Conservation (phyloP, 2,888 invertebrate species). For the Apotomis turbidana region DNA sequence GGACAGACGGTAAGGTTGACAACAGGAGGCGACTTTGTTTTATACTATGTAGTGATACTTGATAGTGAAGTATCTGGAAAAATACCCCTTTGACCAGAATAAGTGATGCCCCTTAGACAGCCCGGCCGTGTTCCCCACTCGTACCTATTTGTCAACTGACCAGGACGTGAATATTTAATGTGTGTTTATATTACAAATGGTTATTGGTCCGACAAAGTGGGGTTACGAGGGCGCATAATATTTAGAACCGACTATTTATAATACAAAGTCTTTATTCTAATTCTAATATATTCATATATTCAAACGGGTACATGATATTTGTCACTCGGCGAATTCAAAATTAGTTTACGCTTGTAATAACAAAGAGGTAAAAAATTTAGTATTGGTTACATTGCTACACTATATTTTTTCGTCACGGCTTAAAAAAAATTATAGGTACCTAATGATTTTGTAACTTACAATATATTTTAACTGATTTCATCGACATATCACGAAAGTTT, state of each 20-base stretch:
- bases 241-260: constrained; percentile 18
- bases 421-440: too few relatives aligned
- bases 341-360: neutral
- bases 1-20: too few relatives aligned
- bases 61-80: too few relatives aligned
- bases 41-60: too few relatives aligned
- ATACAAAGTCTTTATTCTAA: constrained; percentile 10
- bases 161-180: constrained; percentile 41
- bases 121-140: constrained; percentile 26
- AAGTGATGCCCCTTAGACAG: constrained; percentile 34
- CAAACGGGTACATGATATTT: constrained; percentile 20
- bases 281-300: constrained; percentile 28
- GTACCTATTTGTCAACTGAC: constrained; percentile 39
- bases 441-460: too few relatives aligned
- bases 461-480: too few relatives aligned
- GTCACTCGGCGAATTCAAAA: neutral
- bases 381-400: too few relatives aligned
- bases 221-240: constrained; percentile 22
- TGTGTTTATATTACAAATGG: constrained; percentile 37
- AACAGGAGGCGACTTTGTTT: too few relatives aligned
- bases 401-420: too few relatives aligned
- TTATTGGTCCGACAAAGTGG: constrained; percentile 29
- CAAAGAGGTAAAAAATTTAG: neutral
- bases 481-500: too few relatives aligned
- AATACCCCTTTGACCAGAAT: neutral